phyloP scores from a whole-genome alignment of 37 sponge, comb jelly and placozoan species.

The Hexactinellida sp. region DNA sequence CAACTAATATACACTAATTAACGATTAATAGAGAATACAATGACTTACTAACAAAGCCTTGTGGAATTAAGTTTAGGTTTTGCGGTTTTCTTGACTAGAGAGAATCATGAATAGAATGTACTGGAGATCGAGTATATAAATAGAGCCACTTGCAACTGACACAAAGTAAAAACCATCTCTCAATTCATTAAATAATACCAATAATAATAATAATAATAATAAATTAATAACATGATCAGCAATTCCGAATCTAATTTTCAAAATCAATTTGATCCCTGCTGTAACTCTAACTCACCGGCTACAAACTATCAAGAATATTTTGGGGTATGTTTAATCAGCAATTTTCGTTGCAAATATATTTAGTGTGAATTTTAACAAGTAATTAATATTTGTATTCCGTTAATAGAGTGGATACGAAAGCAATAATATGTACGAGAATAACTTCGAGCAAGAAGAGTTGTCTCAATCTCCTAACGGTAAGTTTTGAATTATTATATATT shows the following conservation, averaged over 20 bases:
- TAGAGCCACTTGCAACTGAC: not conserved
- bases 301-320: not conserved
- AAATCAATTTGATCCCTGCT: not conserved
- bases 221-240: not conserved
- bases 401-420: not conserved
- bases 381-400: not conserved
- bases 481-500: not conserved
- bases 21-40: not conserved
- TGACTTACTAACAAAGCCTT: no score
- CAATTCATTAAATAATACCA: not conserved
- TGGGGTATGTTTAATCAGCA: not conserved
- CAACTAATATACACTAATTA: not conserved
- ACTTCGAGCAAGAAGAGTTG: not conserved
- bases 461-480: slow-evolving; percentile 15
- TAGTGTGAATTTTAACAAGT: not conserved
- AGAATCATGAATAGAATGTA: not conserved
- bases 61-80: not conserved
- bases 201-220: not conserved
- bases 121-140: not conserved
- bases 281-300: not conserved
- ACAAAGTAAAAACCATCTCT: not conserved
- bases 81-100: not conserved
- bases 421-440: not conserved
- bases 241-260: not conserved
- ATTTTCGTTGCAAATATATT: not conserved